phyloP scores from a whole-genome alignment of 2,797 vertebrate species.

The Numenius phaeopus region DNA sequence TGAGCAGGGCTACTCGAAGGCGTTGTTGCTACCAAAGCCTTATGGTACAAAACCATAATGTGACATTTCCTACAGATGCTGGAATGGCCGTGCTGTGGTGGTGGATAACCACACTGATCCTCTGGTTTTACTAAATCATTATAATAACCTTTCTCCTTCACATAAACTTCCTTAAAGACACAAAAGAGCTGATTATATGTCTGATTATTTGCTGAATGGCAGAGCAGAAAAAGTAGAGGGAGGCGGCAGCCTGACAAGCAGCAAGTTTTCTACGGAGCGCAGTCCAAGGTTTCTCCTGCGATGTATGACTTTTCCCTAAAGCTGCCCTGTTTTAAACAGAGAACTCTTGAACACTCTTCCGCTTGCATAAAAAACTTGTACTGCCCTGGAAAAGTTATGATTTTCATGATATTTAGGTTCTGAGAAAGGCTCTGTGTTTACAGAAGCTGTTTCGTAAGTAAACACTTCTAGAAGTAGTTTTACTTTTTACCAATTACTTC shows the following conservation, averaged over 20 bases:
- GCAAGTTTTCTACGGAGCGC: not conserved
- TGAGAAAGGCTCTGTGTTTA: slow-evolving; percentile 12
- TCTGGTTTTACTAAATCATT: not conserved
- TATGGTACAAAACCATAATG: not conserved
- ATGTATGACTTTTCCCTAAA: not conserved
- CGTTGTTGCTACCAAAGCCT: not conserved
- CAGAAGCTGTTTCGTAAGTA: not conserved
- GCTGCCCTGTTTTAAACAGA: not conserved
- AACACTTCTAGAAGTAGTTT: not conserved
- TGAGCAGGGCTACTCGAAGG: not conserved
- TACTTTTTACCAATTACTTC: not conserved
- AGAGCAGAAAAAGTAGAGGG: not conserved
- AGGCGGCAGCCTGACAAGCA: not conserved
- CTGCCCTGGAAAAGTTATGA: not conserved
- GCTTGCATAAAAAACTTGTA: not conserved
- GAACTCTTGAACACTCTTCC: not conserved
- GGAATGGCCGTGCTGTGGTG: not conserved
- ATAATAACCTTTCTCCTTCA: not conserved
- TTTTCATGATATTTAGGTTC: not conserved
- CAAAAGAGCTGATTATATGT: not conserved
- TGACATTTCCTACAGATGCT: not conserved
- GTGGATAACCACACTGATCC: not conserved
- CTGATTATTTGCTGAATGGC: not conserved
- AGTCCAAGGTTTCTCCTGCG: not conserved
- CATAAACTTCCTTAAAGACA: not conserved